A percentile compares a stretch with the other conserved stretches of the same genome.
phyloP scores from a whole-genome alignment of 2,888 invertebrate species.

The Cephus spinipes region DNA sequence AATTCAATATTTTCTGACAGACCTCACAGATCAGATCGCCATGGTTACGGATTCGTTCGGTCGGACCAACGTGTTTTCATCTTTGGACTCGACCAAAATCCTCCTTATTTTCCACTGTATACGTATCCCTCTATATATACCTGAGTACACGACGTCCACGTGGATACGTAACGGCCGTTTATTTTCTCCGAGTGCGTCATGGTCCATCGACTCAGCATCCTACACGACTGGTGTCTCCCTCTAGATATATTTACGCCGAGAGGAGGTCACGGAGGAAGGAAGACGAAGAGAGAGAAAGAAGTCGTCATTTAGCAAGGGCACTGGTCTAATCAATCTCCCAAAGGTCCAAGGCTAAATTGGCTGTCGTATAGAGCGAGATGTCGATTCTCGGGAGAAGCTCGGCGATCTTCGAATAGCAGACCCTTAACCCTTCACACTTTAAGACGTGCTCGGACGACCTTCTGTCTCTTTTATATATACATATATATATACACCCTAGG shows the following conservation, averaged over 20 bases:
- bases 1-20: slow-evolving; percentile 35
- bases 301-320: neutral
- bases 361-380: slow-evolving; percentile 8
- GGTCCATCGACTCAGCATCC: neutral
- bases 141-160: neutral
- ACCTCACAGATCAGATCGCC: slow-evolving; percentile 32
- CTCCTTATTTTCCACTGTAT: neutral
- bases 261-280: neutral
- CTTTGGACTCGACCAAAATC: slow-evolving; percentile 17
- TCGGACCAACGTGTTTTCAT: slow-evolving; percentile 38
- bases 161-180: neutral
- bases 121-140: neutral
- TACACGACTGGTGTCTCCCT: neutral
- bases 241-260: neutral
- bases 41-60: slow-evolving; percentile 41
- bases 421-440: slow-evolving; percentile 19
- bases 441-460: neutral
- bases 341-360: neutral
- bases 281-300: neutral
- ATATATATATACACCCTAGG: neutral
- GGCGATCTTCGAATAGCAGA: slow-evolving; percentile 15
- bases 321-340: neutral
- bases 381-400: neutral
- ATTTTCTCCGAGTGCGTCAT: neutral
- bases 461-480: neutral